These are phyloP conservation scores for Punctoribates punctum DNA, from an alignment of 2,888 invertebrate species.

Conservation along the genomic window DNA sequence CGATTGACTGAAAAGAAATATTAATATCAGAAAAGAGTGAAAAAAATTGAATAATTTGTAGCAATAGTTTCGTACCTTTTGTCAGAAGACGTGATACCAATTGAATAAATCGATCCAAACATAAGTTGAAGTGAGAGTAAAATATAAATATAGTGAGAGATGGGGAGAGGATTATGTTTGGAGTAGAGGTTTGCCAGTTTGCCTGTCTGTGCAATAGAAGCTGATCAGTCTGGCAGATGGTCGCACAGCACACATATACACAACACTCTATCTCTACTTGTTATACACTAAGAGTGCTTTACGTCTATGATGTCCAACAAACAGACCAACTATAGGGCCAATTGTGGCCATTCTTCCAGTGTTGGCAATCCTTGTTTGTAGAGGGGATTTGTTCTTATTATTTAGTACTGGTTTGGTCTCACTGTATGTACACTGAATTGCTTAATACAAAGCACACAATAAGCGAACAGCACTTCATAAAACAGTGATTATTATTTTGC, in stretches of 20 bases:
- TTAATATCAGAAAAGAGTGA: background rate
- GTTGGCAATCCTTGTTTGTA: background rate
- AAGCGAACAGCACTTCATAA: background rate
- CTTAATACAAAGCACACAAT: background rate
- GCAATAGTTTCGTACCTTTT: background rate
- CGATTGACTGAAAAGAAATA: background rate
- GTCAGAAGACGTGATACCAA: conserved; percentile 6
- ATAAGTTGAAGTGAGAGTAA: background rate
- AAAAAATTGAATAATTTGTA: background rate
- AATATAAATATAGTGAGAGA: conserved; percentile 2
- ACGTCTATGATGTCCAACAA: conserved; percentile 1
- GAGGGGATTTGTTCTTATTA: conserved; percentile 3
- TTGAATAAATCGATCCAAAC: background rate
- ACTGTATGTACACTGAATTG: background rate
- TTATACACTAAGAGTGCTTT: background rate
- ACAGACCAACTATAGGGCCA: background rate
- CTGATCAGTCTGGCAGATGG: conserved; percentile 11
- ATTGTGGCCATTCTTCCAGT: background rate
- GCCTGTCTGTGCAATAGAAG: background rate
- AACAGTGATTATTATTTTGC: conserved; percentile 23
- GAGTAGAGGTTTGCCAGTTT: background rate
- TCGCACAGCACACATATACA: background rate
- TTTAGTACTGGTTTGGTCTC: background rate
- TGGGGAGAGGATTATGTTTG: background rate
- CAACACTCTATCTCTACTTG: background rate